Conservation (phyloP, 1,140 invertebrate species). For the Diuraphis noxia region DNA sequence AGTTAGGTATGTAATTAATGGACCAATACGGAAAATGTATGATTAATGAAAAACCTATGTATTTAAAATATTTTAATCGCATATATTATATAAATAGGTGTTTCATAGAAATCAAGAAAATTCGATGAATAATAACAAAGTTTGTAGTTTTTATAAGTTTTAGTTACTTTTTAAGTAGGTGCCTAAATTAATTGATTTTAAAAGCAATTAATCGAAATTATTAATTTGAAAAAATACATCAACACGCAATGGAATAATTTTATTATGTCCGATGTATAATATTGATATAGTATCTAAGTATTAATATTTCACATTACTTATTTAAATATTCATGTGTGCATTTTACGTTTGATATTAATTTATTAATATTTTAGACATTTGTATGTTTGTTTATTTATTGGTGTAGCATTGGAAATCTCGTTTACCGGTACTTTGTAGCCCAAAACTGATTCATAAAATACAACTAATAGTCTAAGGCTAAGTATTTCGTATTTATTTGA, state of each 20-base stretch:
- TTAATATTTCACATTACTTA: not conserved
- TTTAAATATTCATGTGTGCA: not conserved
- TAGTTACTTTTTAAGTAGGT: too few species aligned
- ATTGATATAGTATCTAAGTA: not conserved
- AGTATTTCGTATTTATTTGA: not conserved
- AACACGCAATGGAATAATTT: not conserved
- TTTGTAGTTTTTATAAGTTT: too few species aligned
- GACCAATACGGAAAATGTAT: too few species aligned
- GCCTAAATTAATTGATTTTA: too few species aligned
- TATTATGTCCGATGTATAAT: not conserved
- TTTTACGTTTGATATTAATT: not conserved
- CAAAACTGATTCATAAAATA: not conserved
- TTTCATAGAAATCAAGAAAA: too few species aligned
- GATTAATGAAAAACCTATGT: too few species aligned
- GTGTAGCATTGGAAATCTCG: not conserved
- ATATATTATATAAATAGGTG: too few species aligned
- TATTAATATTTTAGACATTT: not conserved
- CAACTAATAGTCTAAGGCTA: not conserved
- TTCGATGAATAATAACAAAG: too few species aligned
- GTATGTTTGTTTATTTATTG: not conserved
- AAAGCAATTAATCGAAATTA: too few species aligned
- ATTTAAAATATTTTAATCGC: too few species aligned
- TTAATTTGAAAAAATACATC: not conserved
- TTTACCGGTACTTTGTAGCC: not conserved
- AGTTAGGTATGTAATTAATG: too few species aligned